Evolutionary conservation across 2,888 invertebrate species (phyloP).

Genomic region (Chrysolina haemoptera): DNA sequence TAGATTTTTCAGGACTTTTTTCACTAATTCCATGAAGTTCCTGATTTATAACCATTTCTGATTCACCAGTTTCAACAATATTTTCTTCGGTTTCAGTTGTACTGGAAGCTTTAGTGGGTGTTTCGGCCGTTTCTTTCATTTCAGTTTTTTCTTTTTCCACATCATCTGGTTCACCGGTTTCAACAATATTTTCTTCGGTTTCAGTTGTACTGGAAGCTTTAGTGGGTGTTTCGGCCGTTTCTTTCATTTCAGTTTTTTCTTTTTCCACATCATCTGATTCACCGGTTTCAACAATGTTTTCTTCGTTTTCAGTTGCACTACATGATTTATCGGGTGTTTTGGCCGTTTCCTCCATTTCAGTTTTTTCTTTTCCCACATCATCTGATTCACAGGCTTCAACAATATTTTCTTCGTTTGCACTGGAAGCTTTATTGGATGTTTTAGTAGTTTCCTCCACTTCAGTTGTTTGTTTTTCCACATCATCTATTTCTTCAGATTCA

Average conservation of each 20-base stretch:
- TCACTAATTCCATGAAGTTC: background rate
- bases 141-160: background rate
- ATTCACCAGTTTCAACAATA: background rate
- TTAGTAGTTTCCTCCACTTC: background rate
- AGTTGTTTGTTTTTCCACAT: background rate
- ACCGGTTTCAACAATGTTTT: background rate
- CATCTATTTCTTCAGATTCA: background rate
- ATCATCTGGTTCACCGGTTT: background rate
- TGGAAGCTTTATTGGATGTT: background rate
- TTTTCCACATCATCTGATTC: background rate
- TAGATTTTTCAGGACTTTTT: constrained; percentile 1
- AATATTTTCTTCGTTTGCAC: background rate
- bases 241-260: background rate
- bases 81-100: background rate
- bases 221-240: background rate
- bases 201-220: background rate
- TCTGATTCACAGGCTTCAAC: background rate
- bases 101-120: background rate
- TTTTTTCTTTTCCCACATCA: background rate
- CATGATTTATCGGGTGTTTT: background rate
- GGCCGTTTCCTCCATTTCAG: background rate
- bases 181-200: background rate
- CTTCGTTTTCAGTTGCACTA: background rate
- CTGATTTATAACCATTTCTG: background rate
- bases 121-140: background rate